Percentiles rank a stretch among this genome's conserved stretches.
phyloP scores from a whole-genome alignment of 2,888 invertebrate genomes.

The Callinectes sapidus region DNA sequence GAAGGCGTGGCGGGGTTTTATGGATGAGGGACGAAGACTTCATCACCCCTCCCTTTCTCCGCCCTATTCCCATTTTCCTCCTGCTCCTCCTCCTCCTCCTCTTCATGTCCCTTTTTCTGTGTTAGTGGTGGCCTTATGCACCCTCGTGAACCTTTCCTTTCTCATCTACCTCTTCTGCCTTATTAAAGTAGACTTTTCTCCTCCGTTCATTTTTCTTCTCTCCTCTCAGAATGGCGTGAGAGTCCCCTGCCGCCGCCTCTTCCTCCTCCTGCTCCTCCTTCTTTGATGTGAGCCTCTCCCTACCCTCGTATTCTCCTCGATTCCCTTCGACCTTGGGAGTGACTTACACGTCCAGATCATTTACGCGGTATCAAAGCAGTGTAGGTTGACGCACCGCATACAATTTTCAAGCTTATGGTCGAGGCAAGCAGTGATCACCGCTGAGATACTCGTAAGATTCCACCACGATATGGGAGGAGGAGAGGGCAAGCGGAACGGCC shows the following conservation, averaged over 20 bases:
- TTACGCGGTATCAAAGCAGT: background rate
- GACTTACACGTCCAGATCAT: slow-evolving; percentile 20
- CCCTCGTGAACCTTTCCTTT: background rate
- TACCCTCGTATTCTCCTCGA: background rate
- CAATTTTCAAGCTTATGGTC: slow-evolving; percentile 23
- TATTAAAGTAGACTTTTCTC: background rate
- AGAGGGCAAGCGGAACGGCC: slow-evolving; percentile 15
- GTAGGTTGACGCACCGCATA: background rate
- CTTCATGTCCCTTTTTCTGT: background rate
- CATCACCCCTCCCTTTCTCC: slow-evolving; percentile 29
- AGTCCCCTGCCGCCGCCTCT: background rate
- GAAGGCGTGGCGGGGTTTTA: background rate
- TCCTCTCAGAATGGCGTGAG: background rate
- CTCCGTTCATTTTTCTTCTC: background rate
- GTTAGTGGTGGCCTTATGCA: background rate
- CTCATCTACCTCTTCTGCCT: background rate
- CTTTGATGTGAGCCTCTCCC: background rate
- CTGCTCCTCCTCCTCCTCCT: background rate
- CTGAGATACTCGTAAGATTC: slow-evolving; percentile 18
- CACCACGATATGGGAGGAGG: background rate
- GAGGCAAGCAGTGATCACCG: slow-evolving; percentile 22
- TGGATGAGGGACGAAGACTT: slow-evolving; percentile 7
- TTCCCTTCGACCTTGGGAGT: background rate
- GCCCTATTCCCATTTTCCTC: slow-evolving; percentile 9
- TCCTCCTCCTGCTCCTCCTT: background rate